A percentile compares a stretch with the other conserved stretches of the same genome.
Conservation (phyloP, 2,113 vertebrate genomes). For the Toxostoma redivivum region DNA sequence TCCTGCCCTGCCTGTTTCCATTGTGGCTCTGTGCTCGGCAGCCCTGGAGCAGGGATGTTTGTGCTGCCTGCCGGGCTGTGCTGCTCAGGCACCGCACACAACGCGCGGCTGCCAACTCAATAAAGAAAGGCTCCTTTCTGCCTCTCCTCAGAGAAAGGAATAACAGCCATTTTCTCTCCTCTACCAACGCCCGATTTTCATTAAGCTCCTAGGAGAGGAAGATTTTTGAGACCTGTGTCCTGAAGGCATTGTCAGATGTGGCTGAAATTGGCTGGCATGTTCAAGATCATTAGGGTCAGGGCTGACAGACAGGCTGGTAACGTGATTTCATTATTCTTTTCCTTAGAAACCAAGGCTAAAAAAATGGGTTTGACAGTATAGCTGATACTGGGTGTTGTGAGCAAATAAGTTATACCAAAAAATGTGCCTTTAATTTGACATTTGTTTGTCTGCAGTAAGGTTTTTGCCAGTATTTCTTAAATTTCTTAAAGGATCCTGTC, state of each 20-base stretch:
- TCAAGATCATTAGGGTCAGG: slow-evolving; percentile 26
- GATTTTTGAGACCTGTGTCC: slow-evolving; percentile 16
- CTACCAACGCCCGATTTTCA: not conserved
- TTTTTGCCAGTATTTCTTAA: not conserved
- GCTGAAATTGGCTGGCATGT: slow-evolving; percentile 8
- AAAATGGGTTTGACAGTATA: not conserved
- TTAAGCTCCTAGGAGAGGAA: not conserved
- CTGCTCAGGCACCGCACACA: not conserved
- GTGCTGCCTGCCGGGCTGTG: not conserved
- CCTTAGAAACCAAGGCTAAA: not conserved
- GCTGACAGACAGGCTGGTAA: slow-evolving; percentile 4
- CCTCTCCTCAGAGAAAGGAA: not conserved
- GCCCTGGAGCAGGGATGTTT: fast-evolving
- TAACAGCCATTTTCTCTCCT: not conserved
- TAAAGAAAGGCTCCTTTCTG: slow-evolving; percentile 1
- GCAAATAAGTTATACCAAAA: not conserved
- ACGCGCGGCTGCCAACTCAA: not conserved
- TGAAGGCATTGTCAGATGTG: slow-evolving; percentile 11
- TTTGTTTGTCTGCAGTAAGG: not conserved
- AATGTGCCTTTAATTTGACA: not conserved
- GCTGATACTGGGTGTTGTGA: not conserved
- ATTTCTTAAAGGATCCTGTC: not conserved
- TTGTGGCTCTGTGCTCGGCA: not conserved
- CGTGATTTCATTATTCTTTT: not conserved
- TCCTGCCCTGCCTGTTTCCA: fast-evolving